Evolutionary conservation across 2,113 vertebrate genomes (phyloP).

Genomic region (Passer domesticus): DNA sequence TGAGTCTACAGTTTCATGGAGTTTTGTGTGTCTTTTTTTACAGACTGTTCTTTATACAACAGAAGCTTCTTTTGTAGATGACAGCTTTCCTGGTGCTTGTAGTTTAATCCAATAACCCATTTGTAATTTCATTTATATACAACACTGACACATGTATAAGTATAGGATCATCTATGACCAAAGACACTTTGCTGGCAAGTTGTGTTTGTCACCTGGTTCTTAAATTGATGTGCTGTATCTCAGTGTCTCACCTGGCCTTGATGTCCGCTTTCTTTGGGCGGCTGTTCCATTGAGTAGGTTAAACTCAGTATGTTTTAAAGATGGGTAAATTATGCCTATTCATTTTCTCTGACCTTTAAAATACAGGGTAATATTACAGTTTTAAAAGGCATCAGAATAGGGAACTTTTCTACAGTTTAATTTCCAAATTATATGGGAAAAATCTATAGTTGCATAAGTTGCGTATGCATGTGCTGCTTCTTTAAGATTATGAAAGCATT

Average conservation of each 20-base stretch:
- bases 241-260: neutral
- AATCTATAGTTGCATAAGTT: neutral
- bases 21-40: neutral
- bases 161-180: neutral
- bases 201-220: neutral
- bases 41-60: neutral
- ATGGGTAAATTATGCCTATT: neutral
- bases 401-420: neutral
- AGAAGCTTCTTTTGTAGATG: neutral
- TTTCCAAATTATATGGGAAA: neutral
- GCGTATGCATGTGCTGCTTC: neutral
- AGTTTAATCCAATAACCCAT: neutral
- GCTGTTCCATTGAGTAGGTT: neutral
- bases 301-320: neutral
- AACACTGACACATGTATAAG: neutral
- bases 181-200: neutral
- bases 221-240: neutral
- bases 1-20: neutral
- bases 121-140: neutral
- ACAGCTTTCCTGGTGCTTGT: neutral
- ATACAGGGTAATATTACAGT: neutral
- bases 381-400: neutral
- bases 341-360: neutral
- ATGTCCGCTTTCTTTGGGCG: neutral
- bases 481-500: neutral